Evolutionary conservation across 2,113 vertebrate genomes (phyloP).

Genomic region (Propithecus coquereli): DNA sequence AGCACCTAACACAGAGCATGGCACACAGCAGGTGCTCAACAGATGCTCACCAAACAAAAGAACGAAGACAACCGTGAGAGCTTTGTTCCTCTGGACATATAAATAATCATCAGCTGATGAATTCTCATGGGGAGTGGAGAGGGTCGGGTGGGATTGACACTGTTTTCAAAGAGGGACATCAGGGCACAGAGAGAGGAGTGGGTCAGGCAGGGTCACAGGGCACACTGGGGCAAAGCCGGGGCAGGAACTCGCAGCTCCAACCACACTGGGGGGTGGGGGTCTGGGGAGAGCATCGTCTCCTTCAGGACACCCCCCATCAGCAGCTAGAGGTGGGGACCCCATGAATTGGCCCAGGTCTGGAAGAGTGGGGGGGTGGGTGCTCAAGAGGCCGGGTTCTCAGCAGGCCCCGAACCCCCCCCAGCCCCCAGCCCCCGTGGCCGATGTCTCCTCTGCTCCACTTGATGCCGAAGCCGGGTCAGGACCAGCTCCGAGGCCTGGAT

Average conservation of each 20-base stretch:
- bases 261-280: not conserved
- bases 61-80: not conserved
- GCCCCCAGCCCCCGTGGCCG: not conserved
- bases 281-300: not conserved
- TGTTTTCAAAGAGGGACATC: not conserved
- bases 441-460: conserved; percentile 43
- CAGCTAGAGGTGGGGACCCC: fast-evolving
- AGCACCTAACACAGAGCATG: not conserved
- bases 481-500: conserved; percentile 71
- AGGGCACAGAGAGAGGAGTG: not conserved
- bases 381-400: not conserved
- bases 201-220: not conserved
- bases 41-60: not conserved
- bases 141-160: not conserved
- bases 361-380: not conserved
- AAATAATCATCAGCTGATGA: too few species aligned
- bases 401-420: not conserved
- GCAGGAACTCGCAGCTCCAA: not conserved
- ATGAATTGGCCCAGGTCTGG: fast-evolving
- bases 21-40: not conserved
- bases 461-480: conserved; percentile 67
- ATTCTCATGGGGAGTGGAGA: fast-evolving
- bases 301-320: not conserved
- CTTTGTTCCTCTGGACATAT: not conserved
- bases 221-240: too few species aligned